Percentiles rank a stretch among this genome's conserved stretches.
Conservation (phyloP, 2,797 vertebrate species). For the Euthynnus affinis region DNA sequence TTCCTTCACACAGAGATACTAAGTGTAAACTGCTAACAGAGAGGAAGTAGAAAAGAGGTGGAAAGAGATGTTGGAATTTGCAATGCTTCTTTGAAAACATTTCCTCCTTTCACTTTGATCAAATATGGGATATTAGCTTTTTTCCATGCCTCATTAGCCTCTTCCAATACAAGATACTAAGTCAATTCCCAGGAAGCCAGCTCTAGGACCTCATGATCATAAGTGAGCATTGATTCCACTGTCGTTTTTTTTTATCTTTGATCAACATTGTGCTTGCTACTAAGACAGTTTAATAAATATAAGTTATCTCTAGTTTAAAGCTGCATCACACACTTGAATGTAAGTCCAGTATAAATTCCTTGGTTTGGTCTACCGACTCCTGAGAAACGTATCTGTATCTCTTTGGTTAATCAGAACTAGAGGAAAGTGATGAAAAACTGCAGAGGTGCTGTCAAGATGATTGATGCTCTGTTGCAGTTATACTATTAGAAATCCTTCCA, state of each 20-base stretch:
- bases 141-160: background rate
- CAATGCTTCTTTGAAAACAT: conserved; percentile 24
- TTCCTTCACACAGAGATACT: conserved; percentile 63
- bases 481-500: background rate
- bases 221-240: background rate
- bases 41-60: conserved; percentile 52
- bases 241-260: background rate
- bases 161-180: too few species aligned
- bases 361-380: background rate
- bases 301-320: background rate
- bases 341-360: background rate
- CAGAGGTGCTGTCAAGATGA: background rate
- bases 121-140: conserved; percentile 19
- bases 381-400: too few species aligned
- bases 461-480: background rate
- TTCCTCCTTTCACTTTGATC: conserved; percentile 14
- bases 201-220: conserved; percentile 20
- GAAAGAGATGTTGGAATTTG: conserved; percentile 38
- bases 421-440: too few species aligned
- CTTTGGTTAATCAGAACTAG: too few species aligned
- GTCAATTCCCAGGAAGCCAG: background rate
- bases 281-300: background rate
- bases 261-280: background rate
- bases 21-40: conserved; percentile 66
- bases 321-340: background rate